Percentiles rank a stretch among this genome's conserved stretches.
These are phyloP conservation scores for Drosophila lutescens DNA, from an alignment of 2,888 invertebrate species.

Conservation along the genomic window DNA sequence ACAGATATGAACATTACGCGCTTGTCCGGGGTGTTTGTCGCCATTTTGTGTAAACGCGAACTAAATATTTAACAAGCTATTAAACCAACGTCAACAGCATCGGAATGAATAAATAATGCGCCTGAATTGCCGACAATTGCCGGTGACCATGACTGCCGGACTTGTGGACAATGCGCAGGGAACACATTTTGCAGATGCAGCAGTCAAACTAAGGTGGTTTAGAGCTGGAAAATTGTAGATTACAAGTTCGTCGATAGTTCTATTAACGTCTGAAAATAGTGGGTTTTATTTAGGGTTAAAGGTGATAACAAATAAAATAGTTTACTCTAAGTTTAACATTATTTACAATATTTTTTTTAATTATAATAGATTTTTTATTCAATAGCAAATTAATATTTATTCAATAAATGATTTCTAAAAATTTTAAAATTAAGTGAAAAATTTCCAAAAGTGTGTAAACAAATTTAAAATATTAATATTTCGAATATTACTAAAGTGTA, in stretches of 20 bases:
- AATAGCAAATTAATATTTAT: too few species aligned
- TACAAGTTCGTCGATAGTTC: not conserved
- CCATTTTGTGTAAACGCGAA: conserved; percentile 33
- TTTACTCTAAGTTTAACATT: too few species aligned
- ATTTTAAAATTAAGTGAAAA: too few species aligned
- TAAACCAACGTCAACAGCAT: conserved; percentile 67
- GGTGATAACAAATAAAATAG: too few species aligned
- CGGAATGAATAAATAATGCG: conserved; percentile 70
- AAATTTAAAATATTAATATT: too few species aligned
- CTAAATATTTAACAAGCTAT: conserved; percentile 52
- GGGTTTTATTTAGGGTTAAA: too few species aligned
- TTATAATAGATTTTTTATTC: too few species aligned
- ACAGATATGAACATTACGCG: conserved; percentile 19
- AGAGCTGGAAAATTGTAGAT: conserved; percentile 33
- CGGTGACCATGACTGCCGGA: conserved; percentile 39
- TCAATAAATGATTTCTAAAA: not conserved
- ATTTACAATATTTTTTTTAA: too few species aligned
- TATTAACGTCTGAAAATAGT: not conserved
- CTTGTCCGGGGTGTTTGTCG: conserved; percentile 10
- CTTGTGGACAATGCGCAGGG: conserved; percentile 48
- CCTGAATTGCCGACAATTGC: conserved; percentile 59
- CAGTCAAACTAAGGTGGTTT: conserved; percentile 62
- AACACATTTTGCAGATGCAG: conserved; percentile 58
- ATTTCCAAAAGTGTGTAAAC: too few species aligned
- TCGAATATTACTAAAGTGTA: not conserved